phyloP scores from a whole-genome alignment of 2,888 invertebrate species.

The Pristionchus entomophagus region DNA sequence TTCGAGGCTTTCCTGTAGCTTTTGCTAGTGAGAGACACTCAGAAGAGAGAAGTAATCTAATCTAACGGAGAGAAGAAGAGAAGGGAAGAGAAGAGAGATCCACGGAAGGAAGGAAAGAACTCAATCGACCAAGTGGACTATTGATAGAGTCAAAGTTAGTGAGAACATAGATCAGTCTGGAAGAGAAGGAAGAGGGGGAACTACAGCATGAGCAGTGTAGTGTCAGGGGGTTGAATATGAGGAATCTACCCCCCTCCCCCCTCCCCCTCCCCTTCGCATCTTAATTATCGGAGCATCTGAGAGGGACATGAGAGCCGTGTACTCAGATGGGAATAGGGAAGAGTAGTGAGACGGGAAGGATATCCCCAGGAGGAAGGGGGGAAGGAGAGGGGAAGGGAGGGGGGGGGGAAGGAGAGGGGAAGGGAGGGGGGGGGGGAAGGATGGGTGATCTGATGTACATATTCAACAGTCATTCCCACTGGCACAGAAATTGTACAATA shows the following conservation, averaged over 20 bases:
- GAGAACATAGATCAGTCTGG: too few relatives aligned
- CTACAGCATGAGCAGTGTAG: slow-evolving; percentile 8
- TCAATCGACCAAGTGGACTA: background rate
- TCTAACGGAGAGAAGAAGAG: slow-evolving; percentile 19
- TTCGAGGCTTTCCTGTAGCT: background rate
- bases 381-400: slow-evolving; percentile 4
- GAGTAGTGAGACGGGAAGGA: too few relatives aligned
- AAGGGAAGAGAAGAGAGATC: background rate
- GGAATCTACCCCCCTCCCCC: background rate
- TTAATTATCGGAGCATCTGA: background rate
- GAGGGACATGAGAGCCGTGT: slow-evolving; percentile 12
- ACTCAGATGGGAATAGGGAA: background rate
- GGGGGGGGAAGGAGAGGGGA: background rate
- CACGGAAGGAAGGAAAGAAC: background rate
- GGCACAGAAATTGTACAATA: background rate
- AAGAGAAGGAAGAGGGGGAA: background rate
- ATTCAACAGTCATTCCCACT: background rate
- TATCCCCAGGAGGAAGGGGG: too few relatives aligned
- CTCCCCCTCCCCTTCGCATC: background rate
- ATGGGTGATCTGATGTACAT: too few relatives aligned
- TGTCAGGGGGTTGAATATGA: slow-evolving; percentile 10
- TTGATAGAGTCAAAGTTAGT: background rate
- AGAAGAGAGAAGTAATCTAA: slow-evolving; percentile 35
- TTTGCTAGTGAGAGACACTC: background rate
- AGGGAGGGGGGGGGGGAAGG: background rate